Base-by-base conservation (phyloP, 1,140 invertebrate species). In the Cyclina sinensis region DNA sequence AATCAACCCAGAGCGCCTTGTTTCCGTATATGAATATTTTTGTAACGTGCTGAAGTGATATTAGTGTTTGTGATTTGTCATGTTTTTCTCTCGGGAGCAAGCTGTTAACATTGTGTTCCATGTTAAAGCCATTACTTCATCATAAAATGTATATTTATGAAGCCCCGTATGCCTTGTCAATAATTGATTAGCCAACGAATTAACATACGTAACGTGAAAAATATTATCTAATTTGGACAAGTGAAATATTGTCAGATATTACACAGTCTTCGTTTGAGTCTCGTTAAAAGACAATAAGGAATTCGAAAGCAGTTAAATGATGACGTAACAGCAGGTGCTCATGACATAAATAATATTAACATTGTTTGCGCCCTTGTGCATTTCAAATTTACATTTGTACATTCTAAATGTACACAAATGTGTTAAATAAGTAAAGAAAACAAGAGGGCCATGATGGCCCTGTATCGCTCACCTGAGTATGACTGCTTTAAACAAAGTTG, bases 91-190 rank as follows among this genome's bases (percentile, higher is more conserved):
- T 18, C 59, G 7, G 1, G 59, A 65, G 59, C 59, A 65, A 65
- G 24, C 59, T 65, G 24, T 7, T 65, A 65, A 65, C 59, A 65
- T 24, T 30, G 4, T 65, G 12, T n/a, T 65, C 59, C 59, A 65
- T 35, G 30, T 54, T 35, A 65, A 11, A 7, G 59, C 30, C 59
- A 27, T 65, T 65, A 65, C 24, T 65, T 30, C 24, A 27, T 65
- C 59, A 65, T 65, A 65, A 27, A 65, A 27, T 65, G 59, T 65
- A 30, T 65, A 16, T 65, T 18, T 65, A 65, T 30, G 59, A 35
- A 65, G 59, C 59, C n/a, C n/a, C 5, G 30, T 65, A 11, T 18
- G 5, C 5, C 59, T 24, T 16, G 59, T 65, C 59, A 65, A 65
- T 65, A 65, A 65, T 65, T 65, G 59, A 65, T 65, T 35, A 65